Percentiles rank a stretch among this genome's conserved stretches.
Conservation (phyloP, 2,113 vertebrate species). For the Parotia lawesii region DNA sequence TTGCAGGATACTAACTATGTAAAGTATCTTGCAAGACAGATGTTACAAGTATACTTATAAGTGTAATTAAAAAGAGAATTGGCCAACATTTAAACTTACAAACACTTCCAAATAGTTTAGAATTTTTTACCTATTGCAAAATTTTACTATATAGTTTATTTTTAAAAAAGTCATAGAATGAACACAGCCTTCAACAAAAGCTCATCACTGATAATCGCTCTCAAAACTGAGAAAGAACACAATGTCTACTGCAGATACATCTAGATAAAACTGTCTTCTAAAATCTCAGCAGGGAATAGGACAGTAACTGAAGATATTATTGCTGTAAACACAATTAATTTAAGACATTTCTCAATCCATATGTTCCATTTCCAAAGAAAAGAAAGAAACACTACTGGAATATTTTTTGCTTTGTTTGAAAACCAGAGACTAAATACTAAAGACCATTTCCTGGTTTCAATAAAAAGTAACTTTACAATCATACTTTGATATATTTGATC, state of each 20-base stretch:
- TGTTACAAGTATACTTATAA: background rate
- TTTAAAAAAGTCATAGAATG: background rate
- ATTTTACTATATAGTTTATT: background rate
- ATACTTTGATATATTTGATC: background rate
- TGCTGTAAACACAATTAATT: conserved; percentile 1
- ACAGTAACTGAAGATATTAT: background rate
- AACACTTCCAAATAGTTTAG: background rate
- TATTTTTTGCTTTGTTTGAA: conserved; percentile 20
- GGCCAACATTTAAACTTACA: background rate
- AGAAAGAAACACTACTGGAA: background rate
- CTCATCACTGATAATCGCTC: background rate
- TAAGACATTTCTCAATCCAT: background rate
- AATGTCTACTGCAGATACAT: background rate
- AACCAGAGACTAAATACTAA: conserved; percentile 4
- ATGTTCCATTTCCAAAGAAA: background rate
- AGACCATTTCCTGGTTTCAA: conserved; percentile 1
- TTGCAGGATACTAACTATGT: background rate
- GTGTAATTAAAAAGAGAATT: background rate
- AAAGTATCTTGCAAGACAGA: background rate
- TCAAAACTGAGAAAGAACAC: background rate
- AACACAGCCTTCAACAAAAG: background rate
- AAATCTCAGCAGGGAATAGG: background rate
- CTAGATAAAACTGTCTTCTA: background rate
- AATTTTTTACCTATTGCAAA: background rate
- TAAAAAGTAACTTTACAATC: background rate